These are phyloP conservation scores for Drosophila mauritiana DNA, from an alignment of 1,140 invertebrate species.

Conservation along the genomic window DNA sequence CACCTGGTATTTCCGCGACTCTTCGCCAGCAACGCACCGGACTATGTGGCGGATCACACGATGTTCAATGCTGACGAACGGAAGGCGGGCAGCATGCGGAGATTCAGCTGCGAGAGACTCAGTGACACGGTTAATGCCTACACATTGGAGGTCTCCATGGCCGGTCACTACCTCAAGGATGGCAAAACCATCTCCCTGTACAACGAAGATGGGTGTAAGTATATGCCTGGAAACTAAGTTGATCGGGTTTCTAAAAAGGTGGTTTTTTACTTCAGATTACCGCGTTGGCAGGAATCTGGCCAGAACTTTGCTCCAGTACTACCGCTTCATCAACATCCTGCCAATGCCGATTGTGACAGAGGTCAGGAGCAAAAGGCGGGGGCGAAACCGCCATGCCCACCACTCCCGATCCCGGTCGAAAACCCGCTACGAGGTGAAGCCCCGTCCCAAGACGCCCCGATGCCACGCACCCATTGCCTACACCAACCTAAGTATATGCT, in stretches of 20 bases:
- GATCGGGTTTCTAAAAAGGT: too few species aligned
- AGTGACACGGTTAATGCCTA: conserved; percentile 93
- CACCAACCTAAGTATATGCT: conserved; percentile 87
- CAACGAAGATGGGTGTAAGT: conserved; percentile 94
- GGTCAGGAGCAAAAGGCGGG: conserved; percentile 85
- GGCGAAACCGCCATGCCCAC: conserved; percentile 78
- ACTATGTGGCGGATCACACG: conserved; percentile 92
- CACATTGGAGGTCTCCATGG: conserved; percentile 94
- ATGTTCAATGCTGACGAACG: conserved; percentile 95
- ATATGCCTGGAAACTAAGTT: neutral
- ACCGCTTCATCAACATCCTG: conserved; percentile 90
- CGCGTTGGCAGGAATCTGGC: conserved; percentile 91
- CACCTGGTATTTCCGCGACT: conserved; percentile 96
- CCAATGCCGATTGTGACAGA: conserved; percentile 86
- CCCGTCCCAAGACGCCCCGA: conserved; percentile 86
- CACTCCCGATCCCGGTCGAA: conserved; percentile 85
- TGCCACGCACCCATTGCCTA: conserved; percentile 87
- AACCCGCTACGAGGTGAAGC: conserved; percentile 85
- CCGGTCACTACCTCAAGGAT: conserved; percentile 90
- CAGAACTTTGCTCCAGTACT: conserved; percentile 92
- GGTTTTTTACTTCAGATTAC: conserved; percentile 80
- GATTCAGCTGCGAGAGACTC: conserved; percentile 89
- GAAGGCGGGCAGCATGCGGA: conserved; percentile 94
- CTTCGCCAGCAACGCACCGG: conserved; percentile 92
- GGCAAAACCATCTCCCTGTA: conserved; percentile 90